A percentile compares a stretch with the other conserved stretches of the same genome.
Evolutionary conservation across 92 coral and sea anemone genomes (phyloP).

Genomic region (Palythoa grandis): DNA sequence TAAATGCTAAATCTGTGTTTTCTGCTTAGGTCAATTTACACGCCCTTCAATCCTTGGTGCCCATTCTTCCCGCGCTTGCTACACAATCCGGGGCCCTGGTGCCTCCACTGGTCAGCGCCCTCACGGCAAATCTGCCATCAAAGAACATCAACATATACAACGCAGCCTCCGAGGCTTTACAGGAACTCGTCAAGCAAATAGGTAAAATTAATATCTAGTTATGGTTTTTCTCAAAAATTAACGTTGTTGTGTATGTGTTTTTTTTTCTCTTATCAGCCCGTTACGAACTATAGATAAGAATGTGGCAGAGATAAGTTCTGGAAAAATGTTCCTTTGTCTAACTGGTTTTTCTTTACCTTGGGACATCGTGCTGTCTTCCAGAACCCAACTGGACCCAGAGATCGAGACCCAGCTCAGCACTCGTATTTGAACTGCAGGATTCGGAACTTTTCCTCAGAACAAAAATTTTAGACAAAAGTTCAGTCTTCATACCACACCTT

Average conservation of each 20-base stretch:
- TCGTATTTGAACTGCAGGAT: too few species aligned
- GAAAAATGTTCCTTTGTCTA: too few species aligned
- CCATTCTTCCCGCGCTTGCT: constrained; percentile 75
- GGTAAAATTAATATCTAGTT: constrained; percentile 53
- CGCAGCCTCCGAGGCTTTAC: constrained; percentile 78
- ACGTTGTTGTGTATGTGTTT: not conserved
- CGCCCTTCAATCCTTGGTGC: constrained; percentile 86
- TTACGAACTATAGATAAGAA: too few species aligned
- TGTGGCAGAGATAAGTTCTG: too few species aligned
- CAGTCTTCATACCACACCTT: not conserved
- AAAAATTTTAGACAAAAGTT: not conserved
- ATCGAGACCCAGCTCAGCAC: too few species aligned
- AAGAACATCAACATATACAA: constrained; percentile 80
- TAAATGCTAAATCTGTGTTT: not conserved
- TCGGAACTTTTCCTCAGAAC: too few species aligned
- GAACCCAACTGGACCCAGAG: too few species aligned
- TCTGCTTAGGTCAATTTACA: constrained; percentile 86
- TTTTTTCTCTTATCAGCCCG: too few species aligned
- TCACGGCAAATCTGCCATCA: constrained; percentile 93
- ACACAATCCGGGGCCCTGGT: constrained; percentile 77
- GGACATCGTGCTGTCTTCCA: too few species aligned
- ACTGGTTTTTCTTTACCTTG: too few species aligned
- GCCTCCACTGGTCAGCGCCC: constrained; percentile 77
- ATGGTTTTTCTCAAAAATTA: not conserved
- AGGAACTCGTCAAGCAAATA: constrained; percentile 70